Conservation (phyloP, 2,113 vertebrate genomes). For the Mobula hypostoma region DNA sequence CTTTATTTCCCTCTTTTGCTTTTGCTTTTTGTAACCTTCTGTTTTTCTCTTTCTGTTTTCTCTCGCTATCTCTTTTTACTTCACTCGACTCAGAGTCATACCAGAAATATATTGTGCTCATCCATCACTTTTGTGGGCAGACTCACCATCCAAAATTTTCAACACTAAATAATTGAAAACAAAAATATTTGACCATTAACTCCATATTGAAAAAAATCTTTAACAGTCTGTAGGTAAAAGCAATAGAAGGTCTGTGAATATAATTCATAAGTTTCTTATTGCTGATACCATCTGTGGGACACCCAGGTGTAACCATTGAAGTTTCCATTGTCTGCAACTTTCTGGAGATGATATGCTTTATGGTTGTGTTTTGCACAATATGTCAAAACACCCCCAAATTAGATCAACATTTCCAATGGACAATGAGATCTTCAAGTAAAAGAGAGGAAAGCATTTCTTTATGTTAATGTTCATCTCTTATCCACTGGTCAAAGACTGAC, state of each 20-base stretch:
- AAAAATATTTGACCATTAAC: constrained; percentile 23
- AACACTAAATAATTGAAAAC: background rate
- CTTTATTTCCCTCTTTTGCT: background rate
- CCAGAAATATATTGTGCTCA: background rate
- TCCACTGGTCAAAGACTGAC: background rate
- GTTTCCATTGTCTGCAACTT: constrained; percentile 16
- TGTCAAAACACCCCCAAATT: background rate
- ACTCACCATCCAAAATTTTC: background rate
- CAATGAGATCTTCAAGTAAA: background rate
- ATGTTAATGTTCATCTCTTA: background rate
- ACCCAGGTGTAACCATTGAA: constrained; percentile 15
- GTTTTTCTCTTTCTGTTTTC: no score
- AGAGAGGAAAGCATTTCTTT: background rate
- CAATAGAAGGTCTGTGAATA: background rate
- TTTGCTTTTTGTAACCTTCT: no score
- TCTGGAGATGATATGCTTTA: background rate
- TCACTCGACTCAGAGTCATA: background rate
- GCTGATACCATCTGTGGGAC: constrained; percentile 5
- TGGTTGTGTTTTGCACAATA: background rate
- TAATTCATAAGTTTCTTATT: constrained; percentile 5
- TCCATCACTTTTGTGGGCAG: background rate
- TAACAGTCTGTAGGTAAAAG: background rate
- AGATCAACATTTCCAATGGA: background rate
- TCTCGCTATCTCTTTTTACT: background rate
- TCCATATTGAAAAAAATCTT: constrained; percentile 3